phyloP scores from a whole-genome alignment of 2,797 vertebrate genomes.

The Bucorvus abyssinicus region DNA sequence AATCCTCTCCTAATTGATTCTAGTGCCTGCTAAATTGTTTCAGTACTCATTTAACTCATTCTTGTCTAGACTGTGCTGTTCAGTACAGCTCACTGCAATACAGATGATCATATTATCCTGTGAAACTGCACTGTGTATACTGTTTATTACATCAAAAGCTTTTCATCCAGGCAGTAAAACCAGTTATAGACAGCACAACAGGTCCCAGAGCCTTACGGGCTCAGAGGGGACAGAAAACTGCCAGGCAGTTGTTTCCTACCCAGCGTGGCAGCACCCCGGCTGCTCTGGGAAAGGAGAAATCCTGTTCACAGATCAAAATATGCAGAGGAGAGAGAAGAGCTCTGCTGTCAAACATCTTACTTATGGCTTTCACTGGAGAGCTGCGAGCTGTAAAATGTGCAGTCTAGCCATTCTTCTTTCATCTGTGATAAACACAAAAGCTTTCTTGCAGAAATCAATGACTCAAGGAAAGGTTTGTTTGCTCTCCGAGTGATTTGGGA shows the following conservation, averaged over 20 bases:
- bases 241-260: neutral
- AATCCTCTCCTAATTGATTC: neutral
- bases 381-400: slow-evolving; percentile 1
- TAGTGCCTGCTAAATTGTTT: neutral
- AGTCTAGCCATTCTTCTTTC: neutral
- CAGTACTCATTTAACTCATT: neutral
- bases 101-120: neutral
- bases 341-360: neutral
- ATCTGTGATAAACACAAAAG: slow-evolving; percentile 16
- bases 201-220: neutral
- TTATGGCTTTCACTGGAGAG: neutral
- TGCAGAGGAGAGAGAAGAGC: neutral
- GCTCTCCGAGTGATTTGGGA: slow-evolving; percentile 30
- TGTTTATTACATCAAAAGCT: neutral
- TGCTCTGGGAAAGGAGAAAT: neutral
- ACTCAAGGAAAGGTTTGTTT: slow-evolving; percentile 49
- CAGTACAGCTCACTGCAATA: neutral
- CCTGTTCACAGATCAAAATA: neutral
- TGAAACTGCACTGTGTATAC: neutral
- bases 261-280: neutral
- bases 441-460: slow-evolving; percentile 51
- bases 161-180: neutral
- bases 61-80: neutral
- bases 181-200: neutral
- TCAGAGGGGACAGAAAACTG: neutral